Percentiles rank a stretch among this genome's conserved stretches.
Conservation (phyloP, 2,113 vertebrate genomes). For the Bambusicola thoracicus region DNA sequence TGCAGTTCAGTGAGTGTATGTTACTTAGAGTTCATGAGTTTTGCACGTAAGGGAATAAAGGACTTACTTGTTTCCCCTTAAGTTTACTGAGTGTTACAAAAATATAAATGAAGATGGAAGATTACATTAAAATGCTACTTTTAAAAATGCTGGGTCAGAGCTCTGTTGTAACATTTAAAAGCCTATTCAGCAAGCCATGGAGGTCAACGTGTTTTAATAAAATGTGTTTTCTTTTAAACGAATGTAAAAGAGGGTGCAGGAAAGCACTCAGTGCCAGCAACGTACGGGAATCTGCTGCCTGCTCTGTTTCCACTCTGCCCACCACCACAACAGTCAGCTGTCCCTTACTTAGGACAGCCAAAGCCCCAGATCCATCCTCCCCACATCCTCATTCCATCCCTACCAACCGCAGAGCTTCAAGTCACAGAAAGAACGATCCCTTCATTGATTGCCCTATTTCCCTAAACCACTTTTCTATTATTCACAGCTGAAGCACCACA, state of each 20-base stretch:
- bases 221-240: neutral
- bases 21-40: neutral
- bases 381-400: neutral
- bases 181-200: neutral
- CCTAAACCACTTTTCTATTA: neutral
- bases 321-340: neutral
- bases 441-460: neutral
- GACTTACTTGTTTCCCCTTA: neutral
- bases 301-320: neutral
- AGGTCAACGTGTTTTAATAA: slow-evolving; percentile 6
- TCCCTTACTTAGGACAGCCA: neutral
- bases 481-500: neutral
- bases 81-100: neutral
- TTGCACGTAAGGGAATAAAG: neutral
- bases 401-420: fast-evolving
- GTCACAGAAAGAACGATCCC: neutral
- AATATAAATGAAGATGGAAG: neutral
- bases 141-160: slow-evolving; percentile 16
- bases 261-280: neutral
- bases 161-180: neutral
- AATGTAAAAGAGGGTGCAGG: neutral
- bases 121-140: slow-evolving; percentile 23
- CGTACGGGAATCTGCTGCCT: neutral
- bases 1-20: neutral
- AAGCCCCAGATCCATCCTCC: neutral